These are phyloP conservation scores for Ctenosaura bakeri DNA, from an alignment of 2,797 vertebrate species.

Conservation along the genomic window DNA sequence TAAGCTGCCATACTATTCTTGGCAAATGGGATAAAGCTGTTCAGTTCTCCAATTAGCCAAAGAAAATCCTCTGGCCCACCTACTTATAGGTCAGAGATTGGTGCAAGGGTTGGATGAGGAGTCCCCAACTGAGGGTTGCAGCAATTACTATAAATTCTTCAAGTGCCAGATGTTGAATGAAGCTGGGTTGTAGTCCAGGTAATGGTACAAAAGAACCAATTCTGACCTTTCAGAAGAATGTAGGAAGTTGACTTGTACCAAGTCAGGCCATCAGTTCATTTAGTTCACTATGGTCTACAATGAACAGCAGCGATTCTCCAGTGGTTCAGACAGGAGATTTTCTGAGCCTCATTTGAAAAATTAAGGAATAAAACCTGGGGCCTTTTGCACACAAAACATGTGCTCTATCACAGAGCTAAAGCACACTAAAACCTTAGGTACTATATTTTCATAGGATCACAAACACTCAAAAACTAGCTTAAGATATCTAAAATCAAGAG, in stretches of 20 bases:
- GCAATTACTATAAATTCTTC: neutral
- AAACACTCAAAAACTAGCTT: neutral
- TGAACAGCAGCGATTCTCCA: neutral
- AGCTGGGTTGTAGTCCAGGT: neutral
- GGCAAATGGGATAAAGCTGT: neutral
- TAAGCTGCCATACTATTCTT: neutral
- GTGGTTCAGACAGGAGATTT: neutral
- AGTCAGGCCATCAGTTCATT: neutral
- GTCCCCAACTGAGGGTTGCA: neutral
- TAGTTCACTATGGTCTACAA: neutral
- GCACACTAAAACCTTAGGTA: neutral
- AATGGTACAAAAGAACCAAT: neutral
- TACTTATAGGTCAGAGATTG: constrained; percentile 1
- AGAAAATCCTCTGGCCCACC: neutral
- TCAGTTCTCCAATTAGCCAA: neutral
- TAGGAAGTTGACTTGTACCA: neutral
- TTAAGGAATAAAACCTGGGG: neutral
- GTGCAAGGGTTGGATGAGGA: neutral
- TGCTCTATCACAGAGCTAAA: too few species aligned
- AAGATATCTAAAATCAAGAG: neutral
- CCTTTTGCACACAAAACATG: neutral
- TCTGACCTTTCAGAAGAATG: neutral
- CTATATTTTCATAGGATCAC: neutral
- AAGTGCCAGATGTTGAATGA: neutral
- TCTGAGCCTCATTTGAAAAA: neutral